Evolutionary conservation across 2,797 vertebrate genomes (phyloP).

Genomic region (Semotilus atromaculatus): DNA sequence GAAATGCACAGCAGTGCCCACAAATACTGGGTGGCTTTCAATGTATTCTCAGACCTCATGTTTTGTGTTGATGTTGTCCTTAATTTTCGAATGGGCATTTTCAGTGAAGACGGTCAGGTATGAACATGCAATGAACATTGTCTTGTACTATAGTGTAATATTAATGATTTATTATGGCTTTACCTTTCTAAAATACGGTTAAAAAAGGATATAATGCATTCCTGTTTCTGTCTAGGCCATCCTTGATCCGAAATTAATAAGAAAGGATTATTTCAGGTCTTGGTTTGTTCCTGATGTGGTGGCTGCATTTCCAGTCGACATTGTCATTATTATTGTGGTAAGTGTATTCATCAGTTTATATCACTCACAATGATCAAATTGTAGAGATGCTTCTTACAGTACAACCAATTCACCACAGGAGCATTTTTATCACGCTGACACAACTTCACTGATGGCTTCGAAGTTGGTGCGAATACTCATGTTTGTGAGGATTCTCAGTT

Average conservation of each 20-base stretch:
- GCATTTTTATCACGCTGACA: slow-evolving; percentile 66
- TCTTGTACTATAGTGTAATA: neutral
- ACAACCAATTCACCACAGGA: slow-evolving; percentile 61
- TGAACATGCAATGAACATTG: slow-evolving; percentile 33
- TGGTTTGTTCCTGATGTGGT: slow-evolving; percentile 79
- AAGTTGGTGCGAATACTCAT: slow-evolving; percentile 78
- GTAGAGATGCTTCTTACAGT: neutral
- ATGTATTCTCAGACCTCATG: slow-evolving; percentile 77
- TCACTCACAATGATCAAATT: neutral
- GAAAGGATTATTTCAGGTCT: slow-evolving; percentile 73
- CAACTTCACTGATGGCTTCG: slow-evolving; percentile 72
- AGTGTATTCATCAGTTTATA: slow-evolving; percentile 22
- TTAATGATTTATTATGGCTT: neutral
- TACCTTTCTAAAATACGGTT: neutral
- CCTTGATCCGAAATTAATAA: slow-evolving; percentile 75
- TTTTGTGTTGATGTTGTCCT: slow-evolving; percentile 77
- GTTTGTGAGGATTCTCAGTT: slow-evolving; percentile 77
- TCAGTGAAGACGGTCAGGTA: slow-evolving; percentile 76
- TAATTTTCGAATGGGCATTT: slow-evolving; percentile 79
- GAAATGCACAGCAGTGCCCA: slow-evolving; percentile 59
- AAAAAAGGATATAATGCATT: neutral
- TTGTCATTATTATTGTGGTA: slow-evolving; percentile 78
- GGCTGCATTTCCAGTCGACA: slow-evolving; percentile 77
- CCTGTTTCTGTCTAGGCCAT: slow-evolving; percentile 65
- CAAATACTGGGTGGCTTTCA: slow-evolving; percentile 73